phyloP scores from a whole-genome alignment of 2,797 vertebrate genomes.

The Xenopus petersii region DNA sequence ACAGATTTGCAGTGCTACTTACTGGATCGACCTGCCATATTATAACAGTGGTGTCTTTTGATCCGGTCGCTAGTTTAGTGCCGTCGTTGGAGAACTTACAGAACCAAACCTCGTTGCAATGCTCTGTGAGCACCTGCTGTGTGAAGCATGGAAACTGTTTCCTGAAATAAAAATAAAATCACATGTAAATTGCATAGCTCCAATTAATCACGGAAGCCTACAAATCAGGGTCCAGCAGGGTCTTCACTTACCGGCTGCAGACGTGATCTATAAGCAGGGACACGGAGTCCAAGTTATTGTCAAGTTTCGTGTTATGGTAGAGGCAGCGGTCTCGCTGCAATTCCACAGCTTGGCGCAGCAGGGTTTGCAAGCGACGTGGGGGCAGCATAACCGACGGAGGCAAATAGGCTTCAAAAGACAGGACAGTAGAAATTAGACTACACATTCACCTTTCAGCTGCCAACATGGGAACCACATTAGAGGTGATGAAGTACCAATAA shows the following conservation, averaged over 20 bases:
- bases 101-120: slow-evolving; percentile 99
- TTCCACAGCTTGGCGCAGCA: slow-evolving; percentile 93
- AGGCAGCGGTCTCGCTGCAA: slow-evolving; percentile 97
- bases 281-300: slow-evolving; percentile 90
- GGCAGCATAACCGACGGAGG: slow-evolving; percentile 98
- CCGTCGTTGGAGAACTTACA: slow-evolving; percentile 98
- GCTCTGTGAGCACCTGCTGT: slow-evolving; percentile 97
- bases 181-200: too few species aligned
- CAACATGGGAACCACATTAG: too few species aligned
- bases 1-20: slow-evolving; percentile 59
- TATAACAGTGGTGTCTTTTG: slow-evolving; percentile 98
- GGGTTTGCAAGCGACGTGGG: slow-evolving; percentile 91
- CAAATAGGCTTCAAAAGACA: slow-evolving; percentile 79
- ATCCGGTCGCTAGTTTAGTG: slow-evolving; percentile 97
- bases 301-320: slow-evolving; percentile 97
- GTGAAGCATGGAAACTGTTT: slow-evolving; percentile 99
- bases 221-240: too few species aligned
- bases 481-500: too few species aligned
- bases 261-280: slow-evolving; percentile 95
- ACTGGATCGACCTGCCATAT: slow-evolving; percentile 98
- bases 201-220: too few species aligned
- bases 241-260: slow-evolving; percentile 87
- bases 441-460: too few species aligned
- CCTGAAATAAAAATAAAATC: slow-evolving; percentile 63
- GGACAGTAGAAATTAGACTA: background rate